These are phyloP conservation scores for Phataginus tetradactyla DNA, from an alignment of 2,797 vertebrate genomes.

Conservation along the genomic window DNA sequence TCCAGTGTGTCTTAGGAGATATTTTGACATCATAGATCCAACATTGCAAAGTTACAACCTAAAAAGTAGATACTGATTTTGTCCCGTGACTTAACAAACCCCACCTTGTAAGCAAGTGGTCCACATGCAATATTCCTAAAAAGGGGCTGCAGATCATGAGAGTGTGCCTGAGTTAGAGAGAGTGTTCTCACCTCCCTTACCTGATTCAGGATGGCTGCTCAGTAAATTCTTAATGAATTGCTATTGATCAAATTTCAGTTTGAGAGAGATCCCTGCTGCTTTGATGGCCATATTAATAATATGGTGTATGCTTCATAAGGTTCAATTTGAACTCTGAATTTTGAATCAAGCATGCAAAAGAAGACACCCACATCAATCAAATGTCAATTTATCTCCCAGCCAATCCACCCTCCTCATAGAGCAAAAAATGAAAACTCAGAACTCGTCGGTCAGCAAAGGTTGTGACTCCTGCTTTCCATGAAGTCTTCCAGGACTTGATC, in stretches of 20 bases:
- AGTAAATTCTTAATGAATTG: slow-evolving; percentile 54
- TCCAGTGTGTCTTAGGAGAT: neutral
- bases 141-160: neutral
- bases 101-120: neutral
- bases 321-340: slow-evolving; percentile 51
- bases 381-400: neutral
- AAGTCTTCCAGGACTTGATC: neutral
- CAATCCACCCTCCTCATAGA: neutral
- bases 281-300: slow-evolving; percentile 57
- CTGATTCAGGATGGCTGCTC: neutral
- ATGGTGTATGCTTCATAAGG: neutral
- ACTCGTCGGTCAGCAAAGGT: neutral
- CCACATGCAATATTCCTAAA: neutral
- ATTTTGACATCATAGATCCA: neutral
- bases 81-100: neutral
- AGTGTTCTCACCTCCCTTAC: neutral
- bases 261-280: neutral
- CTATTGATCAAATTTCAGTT: slow-evolving; percentile 58
- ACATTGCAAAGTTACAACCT: neutral
- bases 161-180: neutral
- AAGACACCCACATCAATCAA: neutral
- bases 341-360: slow-evolving; percentile 52
- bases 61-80: neutral
- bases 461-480: neutral
- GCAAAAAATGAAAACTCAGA: neutral